Evolutionary conservation across 2,888 invertebrate genomes (phyloP), one percentile per base, ranked within the genome.

Genomic region (Drosophila neutralis): DNA sequence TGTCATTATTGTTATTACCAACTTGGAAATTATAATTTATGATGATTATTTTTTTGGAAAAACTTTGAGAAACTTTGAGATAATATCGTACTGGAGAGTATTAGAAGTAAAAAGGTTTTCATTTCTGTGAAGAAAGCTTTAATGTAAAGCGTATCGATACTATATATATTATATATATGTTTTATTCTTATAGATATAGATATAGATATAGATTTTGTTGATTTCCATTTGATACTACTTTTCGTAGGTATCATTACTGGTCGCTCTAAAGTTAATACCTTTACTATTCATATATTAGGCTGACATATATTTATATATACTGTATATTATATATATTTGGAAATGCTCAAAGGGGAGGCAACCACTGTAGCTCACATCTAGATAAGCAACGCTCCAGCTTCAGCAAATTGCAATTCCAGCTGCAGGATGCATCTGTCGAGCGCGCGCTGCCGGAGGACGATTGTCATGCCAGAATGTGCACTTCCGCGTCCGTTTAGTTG

Each of bases 391-490:
- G 40, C 69, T 56, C 54, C 58, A 65, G 49, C 73, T 73, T 7
- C 45, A 45, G 45, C 38, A 61, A 48, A 64, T 67, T 80, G 74
- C 61, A 56, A 66, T 66, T 70, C 49, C 71, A 60, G 71, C 80
- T 76, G 66, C 67, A 59, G 61, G 60, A 76, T 76, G 63, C 61
- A 54, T 61, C 65, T 70, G 73, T 66, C 48, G 61, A 64, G 74
- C 59, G 61, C 63, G 57, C 63, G 67, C 51, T 64, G 69, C 49
- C 56, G 60, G 61, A 65, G 78, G 82, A 81, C 87, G 84, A 87
- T 91, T 91, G 90, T 89, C 85, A 82, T 80, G 90, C 82, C 85
- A 90, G 84, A 77, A 86, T 86, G 92, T 83, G 85, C 85, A 87
- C 83, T 86, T 90, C 86, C 92, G 87, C 78, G 89, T 90, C 76